Evolutionary conservation across 2,113 vertebrate genomes (phyloP), one percentile per base, ranked within the genome.

Genomic region (Motacilla tschutschensis): DNA sequence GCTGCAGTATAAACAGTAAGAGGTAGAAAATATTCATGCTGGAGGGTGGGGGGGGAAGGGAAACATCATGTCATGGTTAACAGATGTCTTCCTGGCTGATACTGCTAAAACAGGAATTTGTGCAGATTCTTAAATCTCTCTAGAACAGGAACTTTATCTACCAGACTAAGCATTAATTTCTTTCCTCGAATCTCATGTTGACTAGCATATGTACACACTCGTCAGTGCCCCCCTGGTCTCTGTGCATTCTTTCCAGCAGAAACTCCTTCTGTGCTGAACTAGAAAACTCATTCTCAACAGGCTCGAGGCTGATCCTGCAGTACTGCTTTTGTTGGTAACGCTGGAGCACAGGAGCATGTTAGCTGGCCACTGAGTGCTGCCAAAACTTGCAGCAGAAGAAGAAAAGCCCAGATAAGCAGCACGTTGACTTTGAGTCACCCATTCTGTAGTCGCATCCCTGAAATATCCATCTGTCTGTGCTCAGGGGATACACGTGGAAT

Each of bases 41-140:
- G 57, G 20, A 63, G 79, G 25, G 26, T 2, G 4, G 36, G 20
- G 53, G 53, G 54, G 50, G 29, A 84, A 91, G 94, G 92, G 71
- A 88, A 88, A 60, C 81, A 78, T 83, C 88, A 26, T 91, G 84
- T 93, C 92, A 79, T 12, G 5, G 57, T 79, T 95, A 91, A 95
- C 94, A 95, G 87, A 91, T 94, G 84, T 94, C 91, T 94, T 94
- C 89, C 93, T 93, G 89, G 87, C 83, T 89, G 91, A 83, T 80
- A 77, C 76, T n/a, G 62, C 85, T 87, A 38, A 87, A 91, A 66
- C 53, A 89, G 89, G 73, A 94, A 87, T 92, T 87, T 2, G 54
- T 89, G 70, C 62, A 67, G 58, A 78, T 91, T 67, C 73, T 77
- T 71, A 87, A 83, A 60, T 53, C 77, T 80, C 53, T 63, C 69